Evolutionary conservation across 2,113 vertebrate genomes (phyloP).

Genomic region (Melanotaenia duboulayi): DNA sequence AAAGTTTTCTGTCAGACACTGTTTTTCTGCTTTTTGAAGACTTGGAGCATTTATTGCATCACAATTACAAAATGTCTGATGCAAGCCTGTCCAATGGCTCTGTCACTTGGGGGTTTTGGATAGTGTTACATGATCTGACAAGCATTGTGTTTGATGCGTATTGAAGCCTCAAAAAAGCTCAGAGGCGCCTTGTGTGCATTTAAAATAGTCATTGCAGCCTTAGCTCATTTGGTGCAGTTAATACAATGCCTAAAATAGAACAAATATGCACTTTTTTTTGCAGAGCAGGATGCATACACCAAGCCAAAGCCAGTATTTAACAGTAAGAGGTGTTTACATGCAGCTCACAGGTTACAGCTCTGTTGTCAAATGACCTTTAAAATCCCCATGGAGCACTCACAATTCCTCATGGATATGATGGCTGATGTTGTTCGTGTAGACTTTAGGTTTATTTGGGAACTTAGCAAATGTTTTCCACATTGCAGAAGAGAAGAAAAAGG

Average conservation of each 20-base stretch:
- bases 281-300: neutral
- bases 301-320: slow-evolving; percentile 32
- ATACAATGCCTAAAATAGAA: slow-evolving; percentile 5
- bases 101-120: slow-evolving; percentile 4
- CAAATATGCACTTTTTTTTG: slow-evolving; percentile 7
- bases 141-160: neutral
- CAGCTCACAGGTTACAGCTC: slow-evolving; percentile 44
- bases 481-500: slow-evolving; percentile 8
- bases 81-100: neutral
- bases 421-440: slow-evolving; percentile 43
- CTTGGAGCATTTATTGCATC: neutral
- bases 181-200: neutral
- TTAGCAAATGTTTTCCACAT: slow-evolving; percentile 16
- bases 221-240: neutral
- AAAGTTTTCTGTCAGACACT: neutral
- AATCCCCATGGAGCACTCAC: slow-evolving; percentile 21
- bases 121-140: neutral
- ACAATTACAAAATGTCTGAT: neutral
- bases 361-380: slow-evolving; percentile 56
- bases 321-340: slow-evolving; percentile 7
- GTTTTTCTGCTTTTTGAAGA: neutral
- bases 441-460: slow-evolving; percentile 1
- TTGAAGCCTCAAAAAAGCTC: slow-evolving; percentile 4
- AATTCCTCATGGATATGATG: slow-evolving; percentile 15
- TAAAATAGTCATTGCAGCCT: neutral